Conservation (phyloP, 2,113 vertebrate genomes). For the Pelvicachromis taeniatus region DNA sequence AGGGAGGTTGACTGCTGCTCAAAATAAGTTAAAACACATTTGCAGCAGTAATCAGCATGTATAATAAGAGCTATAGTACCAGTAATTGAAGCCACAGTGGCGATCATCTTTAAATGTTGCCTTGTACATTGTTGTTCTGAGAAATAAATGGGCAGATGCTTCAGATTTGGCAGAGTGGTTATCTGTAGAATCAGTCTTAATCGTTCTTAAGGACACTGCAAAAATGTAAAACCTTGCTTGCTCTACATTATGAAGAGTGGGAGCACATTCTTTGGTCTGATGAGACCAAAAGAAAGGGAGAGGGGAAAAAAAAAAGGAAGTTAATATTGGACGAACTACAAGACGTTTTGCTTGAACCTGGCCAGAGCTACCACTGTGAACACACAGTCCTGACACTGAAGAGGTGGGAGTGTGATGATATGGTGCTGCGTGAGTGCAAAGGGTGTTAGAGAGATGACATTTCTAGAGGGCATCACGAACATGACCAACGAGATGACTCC, state of each 20-base stretch:
- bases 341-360: background rate
- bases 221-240: background rate
- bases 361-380: background rate
- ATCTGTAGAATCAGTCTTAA: background rate
- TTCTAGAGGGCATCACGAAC: background rate
- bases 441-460: background rate
- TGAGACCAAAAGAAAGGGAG: background rate
- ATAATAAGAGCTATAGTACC: background rate
- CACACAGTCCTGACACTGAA: background rate
- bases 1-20: background rate
- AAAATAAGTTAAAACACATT: background rate
- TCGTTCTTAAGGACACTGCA: background rate
- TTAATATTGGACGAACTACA: background rate
- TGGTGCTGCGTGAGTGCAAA: background rate
- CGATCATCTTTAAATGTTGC: background rate
- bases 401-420: background rate
- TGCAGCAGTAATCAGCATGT: background rate
- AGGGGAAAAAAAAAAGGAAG: background rate
- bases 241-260: background rate
- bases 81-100: background rate
- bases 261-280: background rate
- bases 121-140: background rate
- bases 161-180: background rate
- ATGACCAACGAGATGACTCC: background rate
- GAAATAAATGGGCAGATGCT: background rate